Evolutionary conservation across 2,113 vertebrate genomes (phyloP).

Genomic region (Colaptes auratus): DNA sequence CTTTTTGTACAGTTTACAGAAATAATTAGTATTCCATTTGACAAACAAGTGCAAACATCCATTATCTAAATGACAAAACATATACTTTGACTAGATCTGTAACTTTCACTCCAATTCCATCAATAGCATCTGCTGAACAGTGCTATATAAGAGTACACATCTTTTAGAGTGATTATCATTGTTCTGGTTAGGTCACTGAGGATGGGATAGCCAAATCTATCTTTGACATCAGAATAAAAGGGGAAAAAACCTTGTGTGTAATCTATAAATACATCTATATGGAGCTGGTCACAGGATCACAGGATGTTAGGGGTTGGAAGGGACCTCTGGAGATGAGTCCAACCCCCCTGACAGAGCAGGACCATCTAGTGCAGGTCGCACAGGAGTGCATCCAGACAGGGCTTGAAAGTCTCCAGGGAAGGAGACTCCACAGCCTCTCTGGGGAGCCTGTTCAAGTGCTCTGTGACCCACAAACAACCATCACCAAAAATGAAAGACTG

Average conservation of each 20-base stretch:
- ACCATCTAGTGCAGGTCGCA: too few relatives aligned
- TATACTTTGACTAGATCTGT: background rate
- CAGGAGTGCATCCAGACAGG: too few relatives aligned
- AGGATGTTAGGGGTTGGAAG: too few relatives aligned
- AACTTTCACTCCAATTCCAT: background rate
- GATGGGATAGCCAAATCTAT: background rate
- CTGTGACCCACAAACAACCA: background rate
- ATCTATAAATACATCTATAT: background rate
- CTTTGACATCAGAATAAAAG: background rate
- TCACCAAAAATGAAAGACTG: background rate
- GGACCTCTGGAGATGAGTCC: too few relatives aligned
- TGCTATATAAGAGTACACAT: background rate
- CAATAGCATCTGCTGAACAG: background rate
- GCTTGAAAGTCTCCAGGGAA: too few relatives aligned
- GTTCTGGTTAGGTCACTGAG: background rate
- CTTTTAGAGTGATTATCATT: background rate
- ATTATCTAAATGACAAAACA: slow-evolving; percentile 48
- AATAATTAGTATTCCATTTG: slow-evolving; percentile 38
- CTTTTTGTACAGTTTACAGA: background rate
- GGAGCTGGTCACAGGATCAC: background rate
- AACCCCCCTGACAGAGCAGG: too few relatives aligned
- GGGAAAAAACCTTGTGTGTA: background rate
- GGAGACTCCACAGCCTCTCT: too few relatives aligned
- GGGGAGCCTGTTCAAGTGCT: too few relatives aligned
- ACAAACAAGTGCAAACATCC: slow-evolving; percentile 49